Base-by-base conservation (phyloP, 2,888 invertebrate genomes). In the Coenonympha arcania region DNA sequence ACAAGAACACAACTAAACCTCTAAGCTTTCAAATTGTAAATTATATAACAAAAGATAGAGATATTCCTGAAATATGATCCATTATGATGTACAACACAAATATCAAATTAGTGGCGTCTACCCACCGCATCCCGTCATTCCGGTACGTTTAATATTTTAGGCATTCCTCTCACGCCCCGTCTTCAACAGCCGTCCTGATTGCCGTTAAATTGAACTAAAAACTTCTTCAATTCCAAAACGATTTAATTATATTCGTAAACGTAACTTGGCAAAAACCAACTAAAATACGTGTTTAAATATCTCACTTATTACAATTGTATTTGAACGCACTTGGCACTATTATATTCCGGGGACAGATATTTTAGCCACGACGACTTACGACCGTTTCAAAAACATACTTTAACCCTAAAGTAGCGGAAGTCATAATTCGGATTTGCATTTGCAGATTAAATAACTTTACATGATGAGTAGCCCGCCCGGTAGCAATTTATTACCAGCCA, bases 181-280 rank as follows among this genome's bases (percentile, higher is more conserved):
- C 81, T 81, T 81, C 83, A 81, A 82, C 85, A 76, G 84, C 76
- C 83, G 78, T 76, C 79, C 80, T 87, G 87, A 87, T 87, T 87
- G 86, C 84, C 73, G 79, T 81, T 80, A 87, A 86, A 87, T 87
- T 87, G 81, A 84, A 85, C 86, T 87, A 87, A 87, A 84, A 86
- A 87, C 82, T 87, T 85, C 79, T 81, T 78, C 78, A 83, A 79
- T 79, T 68, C 73, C 74, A 80, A 84, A 86, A 81, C 75, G 79
- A 75, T 81, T 76, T 78, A 80, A 81, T 83, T 82, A 81, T 79
- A 73, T 43, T 43, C 15, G n/a, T 13, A 19, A 33, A 28, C 18
- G n/a, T n/a, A n/a, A n/a, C n/a, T n/a, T n/a, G n/a, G n/a, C n/a
- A n/a, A n/a, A n/a, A n/a, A n/a, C n/a, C n/a, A n/a, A n/a, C n/a